Base-by-base conservation (phyloP, 2,113 vertebrate genomes). In the Oryzias javanicus region DNA sequence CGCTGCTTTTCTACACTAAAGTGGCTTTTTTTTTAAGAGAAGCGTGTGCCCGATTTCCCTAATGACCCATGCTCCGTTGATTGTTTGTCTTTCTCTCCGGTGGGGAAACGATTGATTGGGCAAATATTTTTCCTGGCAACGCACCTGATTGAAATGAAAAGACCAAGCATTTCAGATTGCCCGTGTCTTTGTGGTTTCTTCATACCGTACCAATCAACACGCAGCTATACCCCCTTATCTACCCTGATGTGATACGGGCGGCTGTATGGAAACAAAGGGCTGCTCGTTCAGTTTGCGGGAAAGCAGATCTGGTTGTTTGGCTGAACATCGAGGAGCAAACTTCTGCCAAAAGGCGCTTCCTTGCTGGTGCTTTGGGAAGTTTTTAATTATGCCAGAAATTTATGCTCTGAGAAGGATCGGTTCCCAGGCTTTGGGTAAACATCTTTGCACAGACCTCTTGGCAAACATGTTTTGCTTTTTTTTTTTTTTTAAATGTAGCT, bases 341-440 rank as follows among this genome's bases (percentile, higher is more conserved):
- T 78, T 64, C 79, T 63, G 75, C 80, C 74, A 72, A 71, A 73
- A 46, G 75, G 63, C 49, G 54, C 52, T 56, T 63, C 72, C 77
- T 70, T 61, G 66, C 70, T 60, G 64, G 78, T 77, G 66, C 42
- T 66, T 55, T 70, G 57, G 49, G 49, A 83, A 85, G 73, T 80
- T 74, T 83, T 88, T 86, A 82, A 90, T 88, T 81, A 86, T 72
- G 79, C 60, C 55, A 59, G 55, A 84, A 80, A 81, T 86, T 64
- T 84, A 83, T 77, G 79, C 60, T 70, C 78, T 84, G 78, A 84
- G 78, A 82, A 82, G 74, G 49, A 55, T 61, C 56, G 59, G 64
- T 86, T 76, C 78, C 69, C 78, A 81, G 70, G 73, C 59, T 18
- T 42, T 10, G 12, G 54, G 50, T 45, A 58, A 66, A 64, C 48